phyloP scores from a whole-genome alignment of 2,113 vertebrate species.

The Naja naja region DNA sequence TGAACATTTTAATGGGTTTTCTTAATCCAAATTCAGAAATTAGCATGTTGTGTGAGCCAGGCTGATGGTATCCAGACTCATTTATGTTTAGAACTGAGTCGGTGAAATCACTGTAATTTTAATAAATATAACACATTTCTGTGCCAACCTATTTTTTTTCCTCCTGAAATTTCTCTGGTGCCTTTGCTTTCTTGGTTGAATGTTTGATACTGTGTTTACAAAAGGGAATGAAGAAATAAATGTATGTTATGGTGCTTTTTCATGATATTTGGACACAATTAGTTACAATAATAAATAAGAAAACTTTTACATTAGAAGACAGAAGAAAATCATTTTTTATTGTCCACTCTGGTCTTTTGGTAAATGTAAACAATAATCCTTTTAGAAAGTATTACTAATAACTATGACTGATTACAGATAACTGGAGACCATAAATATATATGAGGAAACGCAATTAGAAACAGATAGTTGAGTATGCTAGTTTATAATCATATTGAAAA shows the following conservation, averaged over 20 bases:
- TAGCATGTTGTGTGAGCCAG: background rate
- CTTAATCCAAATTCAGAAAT: background rate
- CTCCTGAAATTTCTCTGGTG: background rate
- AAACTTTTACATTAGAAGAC: background rate
- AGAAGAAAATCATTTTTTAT: background rate
- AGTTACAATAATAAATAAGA: background rate
- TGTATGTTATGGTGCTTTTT: background rate
- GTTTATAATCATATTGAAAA: background rate
- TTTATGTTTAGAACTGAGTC: background rate
- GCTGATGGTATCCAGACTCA: background rate
- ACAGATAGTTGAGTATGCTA: background rate
- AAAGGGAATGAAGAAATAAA: background rate
- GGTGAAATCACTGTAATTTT: background rate
- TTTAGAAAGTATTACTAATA: constrained; percentile 6
- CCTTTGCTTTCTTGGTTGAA: too few species aligned
- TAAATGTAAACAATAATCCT: constrained; percentile 1
- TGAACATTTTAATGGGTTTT: background rate
- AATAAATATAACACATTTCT: background rate
- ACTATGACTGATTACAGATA: constrained; percentile 18
- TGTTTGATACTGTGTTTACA: background rate
- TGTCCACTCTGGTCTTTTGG: background rate
- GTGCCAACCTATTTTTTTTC: background rate
- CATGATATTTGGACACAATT: background rate
- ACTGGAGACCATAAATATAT: background rate
- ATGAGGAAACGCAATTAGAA: background rate